Conservation (phyloP, 2,888 invertebrate genomes). For the Limenitis camilla region DNA sequence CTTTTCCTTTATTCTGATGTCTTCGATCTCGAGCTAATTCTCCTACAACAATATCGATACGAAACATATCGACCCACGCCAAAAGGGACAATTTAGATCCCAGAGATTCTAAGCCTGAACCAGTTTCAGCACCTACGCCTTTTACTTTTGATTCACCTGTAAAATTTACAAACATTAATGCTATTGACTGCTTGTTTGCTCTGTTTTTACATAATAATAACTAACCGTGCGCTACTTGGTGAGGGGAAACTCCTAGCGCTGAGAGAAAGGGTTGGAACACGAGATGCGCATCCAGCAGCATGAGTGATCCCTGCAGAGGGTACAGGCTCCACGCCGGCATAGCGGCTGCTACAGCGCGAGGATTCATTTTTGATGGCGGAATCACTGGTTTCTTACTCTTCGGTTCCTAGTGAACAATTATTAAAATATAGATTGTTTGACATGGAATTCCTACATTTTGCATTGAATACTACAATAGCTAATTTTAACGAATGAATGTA, state of each 20-base stretch:
- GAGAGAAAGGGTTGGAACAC: constrained; percentile 94
- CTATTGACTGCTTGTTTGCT: not conserved
- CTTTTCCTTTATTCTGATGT: constrained; percentile 42
- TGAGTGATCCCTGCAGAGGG: constrained; percentile 87
- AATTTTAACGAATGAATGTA: no score
- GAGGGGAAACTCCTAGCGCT: constrained; percentile 91
- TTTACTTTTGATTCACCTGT: constrained; percentile 31
- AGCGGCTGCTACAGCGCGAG: constrained; percentile 50
- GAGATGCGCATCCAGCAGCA: constrained; percentile 92
- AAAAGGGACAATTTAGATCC: constrained; percentile 90
- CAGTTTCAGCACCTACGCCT: constrained; percentile 33
- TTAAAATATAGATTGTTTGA: no score
- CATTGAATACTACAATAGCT: no score
- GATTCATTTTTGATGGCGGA: constrained; percentile 63
- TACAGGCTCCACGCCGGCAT: constrained; percentile 79
- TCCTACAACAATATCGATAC: constrained; percentile 95
- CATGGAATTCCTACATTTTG: no score
- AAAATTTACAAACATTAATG: not conserved
- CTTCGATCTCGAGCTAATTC: constrained; percentile 75
- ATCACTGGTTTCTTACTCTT: constrained; percentile 67
- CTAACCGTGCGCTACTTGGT: constrained; percentile 79
- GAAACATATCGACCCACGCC: constrained; percentile 89
- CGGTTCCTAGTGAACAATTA: constrained; percentile 46
- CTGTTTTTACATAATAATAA: no score
- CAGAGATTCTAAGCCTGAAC: constrained; percentile 86